These are phyloP conservation scores for Bradypodion pumilum DNA, from an alignment of 2,797 vertebrate species.

Conservation along the genomic window DNA sequence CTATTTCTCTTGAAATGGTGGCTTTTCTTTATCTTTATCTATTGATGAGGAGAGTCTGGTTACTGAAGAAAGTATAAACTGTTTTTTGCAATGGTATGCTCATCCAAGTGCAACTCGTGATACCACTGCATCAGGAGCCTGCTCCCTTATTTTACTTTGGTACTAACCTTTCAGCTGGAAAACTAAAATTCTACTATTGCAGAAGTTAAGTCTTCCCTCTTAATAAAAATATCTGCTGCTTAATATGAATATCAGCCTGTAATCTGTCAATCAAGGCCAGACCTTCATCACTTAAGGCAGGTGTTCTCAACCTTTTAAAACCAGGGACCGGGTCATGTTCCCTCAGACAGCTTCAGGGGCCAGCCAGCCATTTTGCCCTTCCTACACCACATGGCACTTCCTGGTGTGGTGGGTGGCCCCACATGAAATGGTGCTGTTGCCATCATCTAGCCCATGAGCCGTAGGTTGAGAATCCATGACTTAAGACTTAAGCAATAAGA, in stretches of 20 bases:
- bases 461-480: no score
- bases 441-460: no score
- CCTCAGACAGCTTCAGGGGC: no score
- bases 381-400: no score
- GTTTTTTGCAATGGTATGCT: background rate
- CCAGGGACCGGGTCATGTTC: no score
- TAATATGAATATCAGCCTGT: background rate
- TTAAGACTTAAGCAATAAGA: background rate
- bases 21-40: rapidly evolving
- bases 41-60: background rate
- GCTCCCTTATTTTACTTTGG: background rate
- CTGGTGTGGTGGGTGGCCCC: no score
- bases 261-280: background rate
- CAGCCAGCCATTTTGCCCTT: no score
- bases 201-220: no score
- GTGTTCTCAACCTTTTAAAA: no score
- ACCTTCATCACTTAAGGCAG: background rate
- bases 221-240: background rate
- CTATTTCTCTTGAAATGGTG: background rate
- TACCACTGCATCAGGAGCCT: background rate
- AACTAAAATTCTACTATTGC: background rate
- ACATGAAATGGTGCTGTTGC: no score
- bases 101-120: background rate
- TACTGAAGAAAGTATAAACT: background rate
- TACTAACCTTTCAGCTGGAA: background rate